Conservation (phyloP, 2,888 invertebrate genomes). For the Luperina testacea region DNA sequence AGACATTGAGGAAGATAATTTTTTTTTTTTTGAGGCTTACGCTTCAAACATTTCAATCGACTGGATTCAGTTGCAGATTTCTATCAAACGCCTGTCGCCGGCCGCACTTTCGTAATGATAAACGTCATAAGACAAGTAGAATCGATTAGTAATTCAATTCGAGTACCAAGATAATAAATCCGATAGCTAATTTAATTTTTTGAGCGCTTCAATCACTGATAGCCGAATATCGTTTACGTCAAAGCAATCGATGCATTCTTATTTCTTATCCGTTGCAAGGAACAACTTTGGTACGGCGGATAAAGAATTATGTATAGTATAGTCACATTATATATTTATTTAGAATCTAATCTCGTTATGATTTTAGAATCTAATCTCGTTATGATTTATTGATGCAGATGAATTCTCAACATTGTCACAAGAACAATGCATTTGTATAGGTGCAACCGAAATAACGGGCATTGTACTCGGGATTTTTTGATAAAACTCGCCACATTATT, state of each 20-base stretch:
- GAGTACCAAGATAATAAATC: constrained; percentile 20
- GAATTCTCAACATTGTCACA: constrained; percentile 6
- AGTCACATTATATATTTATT: constrained; percentile 34
- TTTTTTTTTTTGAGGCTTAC: not conserved
- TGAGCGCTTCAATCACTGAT: constrained; percentile 36
- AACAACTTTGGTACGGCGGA: not conserved
- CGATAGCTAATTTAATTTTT: constrained; percentile 26
- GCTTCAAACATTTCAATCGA: not conserved
- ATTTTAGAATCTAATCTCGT: constrained; percentile 24
- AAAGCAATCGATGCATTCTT: constrained; percentile 32
- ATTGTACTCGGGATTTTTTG: not conserved
- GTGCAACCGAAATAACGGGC: not conserved
- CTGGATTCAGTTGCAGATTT: constrained; percentile 4
- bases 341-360: constrained; percentile 25
- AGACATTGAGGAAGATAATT: constrained; percentile 18
- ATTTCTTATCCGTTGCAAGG: constrained; percentile 3
- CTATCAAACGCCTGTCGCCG: not conserved
- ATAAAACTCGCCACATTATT: not conserved
- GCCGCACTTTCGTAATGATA: constrained; percentile 21
- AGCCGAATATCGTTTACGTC: constrained; percentile 47
- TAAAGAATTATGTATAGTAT: constrained; percentile 12
- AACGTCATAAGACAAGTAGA: constrained; percentile 3
- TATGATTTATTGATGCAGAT: constrained; percentile 27
- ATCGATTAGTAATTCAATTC: constrained; percentile 20
- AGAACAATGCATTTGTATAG: not conserved